Percentiles rank a stretch among this genome's conserved stretches.
Evolutionary conservation across 2,113 vertebrate genomes (phyloP).

Genomic region (Dolichotis patagonum): DNA sequence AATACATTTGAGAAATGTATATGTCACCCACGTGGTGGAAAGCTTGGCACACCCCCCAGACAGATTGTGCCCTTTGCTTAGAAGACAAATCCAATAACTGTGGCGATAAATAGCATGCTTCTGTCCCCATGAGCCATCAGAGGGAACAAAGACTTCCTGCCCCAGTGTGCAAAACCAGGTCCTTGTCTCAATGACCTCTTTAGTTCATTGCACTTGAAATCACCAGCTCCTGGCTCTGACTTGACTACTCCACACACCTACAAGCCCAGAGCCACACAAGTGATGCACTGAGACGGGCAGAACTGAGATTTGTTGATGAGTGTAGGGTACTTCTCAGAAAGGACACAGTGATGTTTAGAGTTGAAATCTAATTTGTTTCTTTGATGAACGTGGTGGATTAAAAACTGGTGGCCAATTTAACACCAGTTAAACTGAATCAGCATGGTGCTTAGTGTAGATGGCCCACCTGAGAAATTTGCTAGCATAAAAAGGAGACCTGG

Average conservation of each 20-base stretch:
- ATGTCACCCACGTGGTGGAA: not conserved
- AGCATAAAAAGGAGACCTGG: no score
- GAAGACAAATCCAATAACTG: not conserved
- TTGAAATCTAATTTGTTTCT: not conserved
- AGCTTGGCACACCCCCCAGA: not conserved
- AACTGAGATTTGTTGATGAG: not conserved
- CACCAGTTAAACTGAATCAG: no score
- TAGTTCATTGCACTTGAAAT: not conserved
- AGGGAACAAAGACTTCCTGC: not conserved
- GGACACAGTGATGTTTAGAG: not conserved
- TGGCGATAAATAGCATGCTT: not conserved
- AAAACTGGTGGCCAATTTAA: no score
- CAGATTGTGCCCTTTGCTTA: not conserved
- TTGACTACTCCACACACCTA: no score
- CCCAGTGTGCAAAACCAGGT: not conserved
- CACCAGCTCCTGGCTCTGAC: not conserved
- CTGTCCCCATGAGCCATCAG: not conserved
- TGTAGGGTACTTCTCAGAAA: not conserved
- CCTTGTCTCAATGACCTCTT: not conserved
- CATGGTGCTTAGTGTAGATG: no score
- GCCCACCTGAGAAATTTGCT: no score
- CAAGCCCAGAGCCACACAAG: not conserved
- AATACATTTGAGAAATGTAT: not conserved
- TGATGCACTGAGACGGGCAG: not conserved
- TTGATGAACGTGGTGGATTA: not conserved